Conservation (phyloP, 2,113 vertebrate species). For the Pachyramphus minor region DNA sequence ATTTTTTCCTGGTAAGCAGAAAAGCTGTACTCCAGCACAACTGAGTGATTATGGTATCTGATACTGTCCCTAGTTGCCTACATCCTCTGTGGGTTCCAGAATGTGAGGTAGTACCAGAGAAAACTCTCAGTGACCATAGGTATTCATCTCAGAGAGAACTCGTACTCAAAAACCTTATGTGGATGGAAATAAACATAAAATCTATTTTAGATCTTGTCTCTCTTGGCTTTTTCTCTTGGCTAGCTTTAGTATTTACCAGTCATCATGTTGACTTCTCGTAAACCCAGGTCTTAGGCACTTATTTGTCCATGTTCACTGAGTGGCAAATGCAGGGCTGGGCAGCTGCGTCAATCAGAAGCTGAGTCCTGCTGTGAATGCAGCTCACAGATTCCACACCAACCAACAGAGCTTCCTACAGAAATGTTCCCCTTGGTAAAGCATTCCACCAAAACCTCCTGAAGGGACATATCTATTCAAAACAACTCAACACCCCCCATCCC, state of each 20-base stretch:
- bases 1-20: background rate
- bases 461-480: background rate
- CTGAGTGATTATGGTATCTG: background rate
- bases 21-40: background rate
- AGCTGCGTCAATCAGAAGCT: background rate
- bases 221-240: constrained; percentile 3
- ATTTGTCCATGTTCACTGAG: background rate
- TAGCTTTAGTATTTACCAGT: background rate
- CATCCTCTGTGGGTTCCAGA: background rate
- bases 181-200: constrained; percentile 44
- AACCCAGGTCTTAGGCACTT: background rate
- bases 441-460: background rate
- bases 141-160: background rate
- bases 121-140: background rate
- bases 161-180: background rate
- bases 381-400: background rate
- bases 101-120: background rate
- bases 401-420: background rate
- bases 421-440: background rate
- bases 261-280: background rate
- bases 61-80: background rate
- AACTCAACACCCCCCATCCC: background rate
- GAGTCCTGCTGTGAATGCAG: background rate
- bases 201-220: constrained; percentile 16
- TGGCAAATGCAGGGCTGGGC: accelerated